phyloP scores from a whole-genome alignment of 2,888 invertebrate genomes.

The Sarcophaga carnaria region DNA sequence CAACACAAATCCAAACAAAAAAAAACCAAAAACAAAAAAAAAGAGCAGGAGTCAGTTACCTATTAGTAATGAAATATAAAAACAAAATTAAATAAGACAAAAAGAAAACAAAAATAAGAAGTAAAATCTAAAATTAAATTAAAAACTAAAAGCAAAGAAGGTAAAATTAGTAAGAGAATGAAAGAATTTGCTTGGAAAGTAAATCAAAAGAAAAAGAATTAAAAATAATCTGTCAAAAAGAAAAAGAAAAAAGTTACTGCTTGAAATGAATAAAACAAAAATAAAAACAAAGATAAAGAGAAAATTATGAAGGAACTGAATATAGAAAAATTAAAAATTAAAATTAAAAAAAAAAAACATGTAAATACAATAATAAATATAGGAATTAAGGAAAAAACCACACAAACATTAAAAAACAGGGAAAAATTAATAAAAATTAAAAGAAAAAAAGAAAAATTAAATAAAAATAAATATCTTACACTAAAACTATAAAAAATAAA shows the following conservation, averaged over 20 bases:
- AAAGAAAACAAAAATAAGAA: slow-evolving; percentile 57
- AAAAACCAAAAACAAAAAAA: slow-evolving; percentile 61
- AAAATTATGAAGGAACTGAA: slow-evolving; percentile 57
- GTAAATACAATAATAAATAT: slow-evolving; percentile 6
- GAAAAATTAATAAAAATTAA: slow-evolving; percentile 76
- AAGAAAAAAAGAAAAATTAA: slow-evolving; percentile 21
- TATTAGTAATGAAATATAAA: slow-evolving; percentile 73
- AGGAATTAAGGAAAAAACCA: slow-evolving; percentile 56
- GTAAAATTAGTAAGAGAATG: slow-evolving; percentile 60
- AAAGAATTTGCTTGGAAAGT: slow-evolving; percentile 75
- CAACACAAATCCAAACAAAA: slow-evolving; percentile 60
- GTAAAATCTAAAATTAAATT: slow-evolving; percentile 66
- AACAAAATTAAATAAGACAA: slow-evolving; percentile 70
- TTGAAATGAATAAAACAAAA: slow-evolving; percentile 64
- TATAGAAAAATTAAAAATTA: slow-evolving; percentile 25
- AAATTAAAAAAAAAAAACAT: slow-evolving; percentile 41
- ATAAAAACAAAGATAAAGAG: slow-evolving; percentile 47
- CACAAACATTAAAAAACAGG: slow-evolving; percentile 76
- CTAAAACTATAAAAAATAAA: slow-evolving; percentile 24
- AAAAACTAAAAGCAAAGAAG: slow-evolving; percentile 53
- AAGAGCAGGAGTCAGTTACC: slow-evolving; percentile 82
- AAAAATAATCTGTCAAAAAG: slow-evolving; percentile 23
- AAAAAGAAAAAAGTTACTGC: slow-evolving; percentile 63
- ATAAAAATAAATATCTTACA: slow-evolving; percentile 5
- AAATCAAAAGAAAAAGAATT: slow-evolving; percentile 66